Base-by-base conservation (phyloP, 2,888 invertebrate genomes). In the Lithosia quadra region DNA sequence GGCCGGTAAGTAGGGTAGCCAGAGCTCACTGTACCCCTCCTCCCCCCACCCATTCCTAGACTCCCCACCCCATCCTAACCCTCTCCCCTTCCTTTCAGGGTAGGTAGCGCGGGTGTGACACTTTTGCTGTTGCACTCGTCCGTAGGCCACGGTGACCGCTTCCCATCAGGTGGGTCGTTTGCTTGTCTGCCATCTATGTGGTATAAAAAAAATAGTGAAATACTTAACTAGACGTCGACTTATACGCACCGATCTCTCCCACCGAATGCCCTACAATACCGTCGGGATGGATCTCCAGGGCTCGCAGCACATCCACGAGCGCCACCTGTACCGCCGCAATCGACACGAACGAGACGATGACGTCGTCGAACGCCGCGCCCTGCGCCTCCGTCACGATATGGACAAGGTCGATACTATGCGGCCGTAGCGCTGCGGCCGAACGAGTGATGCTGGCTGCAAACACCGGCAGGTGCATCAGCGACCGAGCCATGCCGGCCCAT, bases 261-360 rank as follows among this genome's bases (percentile, higher is more conserved):
- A 98, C 98, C 39, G 99, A 99, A 92, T 99, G 99, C 0, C 99
- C 99, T 65, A 99, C 96, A 86, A 99, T 98, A 67, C 99, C 99
- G 90, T 99, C 99, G 7, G 99, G 99, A 68, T 96, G 95, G 59
- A 99, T 96, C 75, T 97, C 98, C 33, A 97, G 87, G 24, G 95
- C 94, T 68, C 95, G 96, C 75, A 99, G 95, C 65, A 98, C 92
- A 91, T 99, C 99, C 0, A 99, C 98, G n/a, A 99, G 95, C 39
- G 98, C 99, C 67, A 99, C 98, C 95, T 99, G 99, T 87, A 99
- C 97, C 63, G 99, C 98, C 53, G 99, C 98, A 87, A 99, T 99
- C 9, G 98, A 97, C 22, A 99, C 96, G 93, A 99, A 99, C 0
- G 98, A 98, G 90, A 98, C 97, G 69, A 99, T 90, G 43, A 99